Evolutionary conservation across 2,797 vertebrate species (phyloP), one percentile per base, ranked within the genome.

Genomic region (Smutsia temminckii): DNA sequence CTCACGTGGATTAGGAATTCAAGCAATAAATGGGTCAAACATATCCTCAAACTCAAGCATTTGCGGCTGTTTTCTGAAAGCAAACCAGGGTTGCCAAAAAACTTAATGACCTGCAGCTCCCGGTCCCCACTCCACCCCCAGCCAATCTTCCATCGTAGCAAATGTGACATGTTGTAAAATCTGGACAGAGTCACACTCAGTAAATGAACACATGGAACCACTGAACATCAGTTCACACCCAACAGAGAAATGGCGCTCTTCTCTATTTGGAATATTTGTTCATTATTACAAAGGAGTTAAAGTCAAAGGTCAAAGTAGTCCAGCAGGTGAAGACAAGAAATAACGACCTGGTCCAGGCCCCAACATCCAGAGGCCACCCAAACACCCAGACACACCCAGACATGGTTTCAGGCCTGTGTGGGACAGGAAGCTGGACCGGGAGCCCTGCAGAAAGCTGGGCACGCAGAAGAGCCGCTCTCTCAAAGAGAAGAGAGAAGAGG

Each of bases 191-290:
- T 97, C 97, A 96, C 34, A 84, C 92, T 96, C 97, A 91, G 85
- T 80, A 91, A 96, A 83, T 93, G 92, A 96, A 97, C 96, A 97
- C 79, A 95, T 23, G 66, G 96, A 97, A 95, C 75, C 95, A 95
- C 34, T 94, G 96, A 97, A 97, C 53, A 61, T 78, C 29, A 61
- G 46, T 96, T 91, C 84, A 77, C 46, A 94, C 84, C 11, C 84
- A 95, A 93, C 79, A 96, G 84, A 74, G 18, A 93, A 94, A 94
- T 71, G 66, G 64, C 94, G 83, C 93, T 97, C 63, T 55, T 96
- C 95, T 96, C 91, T 85, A 95, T 14, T 2, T 89, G 40, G 25
- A 94, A 57, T 91, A 83, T 27, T 16, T 72, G 23, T 71, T 89
- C 61, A 91, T 78, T 40, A 89, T 66, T 68, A 93, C 11, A 49